Conservation (phyloP, 2,113 vertebrate genomes). For the Sturnira hondurensis region DNA sequence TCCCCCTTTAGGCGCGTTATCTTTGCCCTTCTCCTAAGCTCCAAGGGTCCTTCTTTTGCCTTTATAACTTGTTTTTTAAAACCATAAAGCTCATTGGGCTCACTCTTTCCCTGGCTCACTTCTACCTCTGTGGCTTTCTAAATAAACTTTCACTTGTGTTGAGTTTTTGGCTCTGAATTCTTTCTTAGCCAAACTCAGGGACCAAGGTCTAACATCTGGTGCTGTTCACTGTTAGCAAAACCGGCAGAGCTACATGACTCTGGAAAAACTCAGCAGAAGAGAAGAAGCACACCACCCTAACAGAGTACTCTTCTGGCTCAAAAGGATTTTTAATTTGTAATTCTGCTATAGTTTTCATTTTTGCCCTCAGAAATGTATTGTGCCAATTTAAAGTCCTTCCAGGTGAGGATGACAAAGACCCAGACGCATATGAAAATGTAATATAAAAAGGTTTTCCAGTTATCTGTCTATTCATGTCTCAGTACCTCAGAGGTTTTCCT, state of each 20-base stretch:
- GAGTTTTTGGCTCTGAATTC: background rate
- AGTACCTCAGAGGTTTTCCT: background rate
- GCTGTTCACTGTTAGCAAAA: background rate
- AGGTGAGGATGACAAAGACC: background rate
- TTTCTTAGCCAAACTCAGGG: background rate
- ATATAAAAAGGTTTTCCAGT: background rate
- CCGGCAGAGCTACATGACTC: background rate
- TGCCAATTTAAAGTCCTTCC: background rate
- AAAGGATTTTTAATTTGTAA: background rate
- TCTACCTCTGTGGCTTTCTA: no score
- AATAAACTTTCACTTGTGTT: background rate
- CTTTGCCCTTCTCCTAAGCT: background rate
- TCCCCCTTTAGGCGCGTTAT: background rate
- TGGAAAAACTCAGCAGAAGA: background rate
- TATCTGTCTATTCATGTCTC: background rate
- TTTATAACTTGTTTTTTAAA: background rate
- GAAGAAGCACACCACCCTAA: background rate
- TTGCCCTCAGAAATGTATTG: background rate
- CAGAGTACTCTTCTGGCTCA: background rate
- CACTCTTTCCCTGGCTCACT: no score
- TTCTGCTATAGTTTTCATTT: background rate
- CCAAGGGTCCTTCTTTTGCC: background rate
- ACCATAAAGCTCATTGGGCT: no score
- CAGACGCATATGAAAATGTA: background rate
- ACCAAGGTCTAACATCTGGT: background rate